These are phyloP conservation scores for Lepisosteus osseus DNA, from an alignment of 2,113 vertebrate species.

Conservation along the genomic window DNA sequence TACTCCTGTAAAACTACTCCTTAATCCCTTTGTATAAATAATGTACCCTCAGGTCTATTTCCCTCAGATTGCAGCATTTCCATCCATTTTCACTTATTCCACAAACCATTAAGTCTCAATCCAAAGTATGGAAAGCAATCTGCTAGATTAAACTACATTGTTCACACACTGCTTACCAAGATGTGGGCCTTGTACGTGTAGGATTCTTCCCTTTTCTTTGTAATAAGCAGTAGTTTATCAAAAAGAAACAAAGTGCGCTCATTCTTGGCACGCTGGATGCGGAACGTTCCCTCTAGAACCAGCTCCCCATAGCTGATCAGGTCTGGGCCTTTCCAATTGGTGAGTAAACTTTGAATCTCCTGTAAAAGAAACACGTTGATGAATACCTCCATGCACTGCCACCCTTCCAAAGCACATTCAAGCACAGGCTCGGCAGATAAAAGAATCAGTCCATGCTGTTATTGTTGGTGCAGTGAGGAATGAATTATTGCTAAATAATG, in stretches of 20 bases:
- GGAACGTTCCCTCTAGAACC: constrained; percentile 93
- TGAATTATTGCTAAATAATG: neutral
- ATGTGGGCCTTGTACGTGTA: constrained; percentile 95
- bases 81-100: too few relatives aligned
- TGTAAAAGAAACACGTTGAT: constrained; percentile 40
- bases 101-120: too few relatives aligned
- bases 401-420: too few relatives aligned
- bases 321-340: constrained; percentile 97
- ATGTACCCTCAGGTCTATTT: too few relatives aligned
- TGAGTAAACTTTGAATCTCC: constrained; percentile 96
- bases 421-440: too few relatives aligned
- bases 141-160: too few relatives aligned
- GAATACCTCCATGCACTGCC: neutral
- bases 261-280: constrained; percentile 92
- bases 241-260: constrained; percentile 94
- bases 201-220: constrained; percentile 91
- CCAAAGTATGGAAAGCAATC: too few relatives aligned
- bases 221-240: constrained; percentile 91
- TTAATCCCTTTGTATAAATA: too few relatives aligned
- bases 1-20: neutral
- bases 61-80: too few relatives aligned
- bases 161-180: constrained; percentile 68
- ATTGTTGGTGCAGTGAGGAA: too few relatives aligned
- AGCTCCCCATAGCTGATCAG: constrained; percentile 92
- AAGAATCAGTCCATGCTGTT: too few relatives aligned